A percentile compares a stretch with the other conserved stretches of the same genome.
Conservation (phyloP, 2,797 vertebrate species). For the Mionectes olivaceus region DNA sequence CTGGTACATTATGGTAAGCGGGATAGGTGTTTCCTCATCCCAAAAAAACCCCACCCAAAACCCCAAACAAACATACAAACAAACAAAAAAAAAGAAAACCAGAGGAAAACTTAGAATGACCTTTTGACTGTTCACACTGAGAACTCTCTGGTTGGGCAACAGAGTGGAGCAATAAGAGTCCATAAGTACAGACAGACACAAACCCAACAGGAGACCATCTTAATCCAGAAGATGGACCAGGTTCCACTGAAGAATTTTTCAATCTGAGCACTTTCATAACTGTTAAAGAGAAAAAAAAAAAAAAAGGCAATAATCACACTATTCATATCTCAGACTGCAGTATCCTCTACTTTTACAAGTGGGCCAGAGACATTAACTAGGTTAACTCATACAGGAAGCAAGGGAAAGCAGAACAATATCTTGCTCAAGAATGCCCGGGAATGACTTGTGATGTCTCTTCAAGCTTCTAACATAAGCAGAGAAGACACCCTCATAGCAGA, state of each 20-base stretch:
- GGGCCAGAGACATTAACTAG: not conserved
- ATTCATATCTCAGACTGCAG: not conserved
- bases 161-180: conserved; percentile 90
- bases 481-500: not conserved
- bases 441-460: not conserved
- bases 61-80: not conserved
- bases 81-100: not conserved
- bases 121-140: conserved; percentile 81
- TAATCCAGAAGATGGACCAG: conserved; percentile 97
- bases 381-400: not conserved
- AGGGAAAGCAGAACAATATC: not conserved
- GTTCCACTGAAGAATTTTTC: conserved; percentile 91
- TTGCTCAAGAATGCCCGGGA: not conserved
- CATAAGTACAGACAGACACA: conserved; percentile 90
- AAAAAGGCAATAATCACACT: not conserved
- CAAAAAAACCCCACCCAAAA: not conserved
- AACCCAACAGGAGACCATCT: conserved; percentile 95
- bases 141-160: conserved; percentile 88
- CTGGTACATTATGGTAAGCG: not conserved
- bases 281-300: conserved; percentile 56
- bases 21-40: not conserved
- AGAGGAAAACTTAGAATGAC: not conserved
- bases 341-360: not conserved
- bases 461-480: not conserved
- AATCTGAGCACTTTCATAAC: conserved; percentile 89